Percentiles rank a stretch among this genome's conserved stretches.
Conservation (phyloP, 2,888 invertebrate genomes). For the Ochropacha duplaris region DNA sequence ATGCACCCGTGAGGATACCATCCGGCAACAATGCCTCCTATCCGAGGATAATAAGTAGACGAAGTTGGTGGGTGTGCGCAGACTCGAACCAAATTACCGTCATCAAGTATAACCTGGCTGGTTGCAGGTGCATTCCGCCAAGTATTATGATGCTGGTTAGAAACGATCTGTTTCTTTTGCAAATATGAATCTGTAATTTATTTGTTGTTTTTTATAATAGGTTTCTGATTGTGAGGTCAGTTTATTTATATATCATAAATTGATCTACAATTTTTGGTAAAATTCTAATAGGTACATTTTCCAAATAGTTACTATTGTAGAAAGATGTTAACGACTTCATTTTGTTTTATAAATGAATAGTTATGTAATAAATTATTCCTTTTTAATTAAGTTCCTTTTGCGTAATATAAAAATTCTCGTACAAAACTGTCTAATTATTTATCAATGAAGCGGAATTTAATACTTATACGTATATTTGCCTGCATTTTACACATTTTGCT, state of each 20-base stretch:
- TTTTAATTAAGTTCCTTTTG: too few relatives aligned
- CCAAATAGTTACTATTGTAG: too few relatives aligned
- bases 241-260: too few relatives aligned
- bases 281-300: too few relatives aligned
- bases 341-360: too few relatives aligned
- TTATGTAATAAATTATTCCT: too few relatives aligned
- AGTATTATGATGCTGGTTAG: slow-evolving; percentile 4
- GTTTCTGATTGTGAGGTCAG: background rate
- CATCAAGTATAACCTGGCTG: slow-evolving; percentile 43
- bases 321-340: too few relatives aligned
- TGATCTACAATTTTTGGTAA: too few relatives aligned
- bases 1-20: slow-evolving; percentile 35
- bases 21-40: slow-evolving; percentile 33
- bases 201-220: background rate
- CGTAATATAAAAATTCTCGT: too few relatives aligned
- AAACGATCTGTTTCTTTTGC: background rate
- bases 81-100: slow-evolving; percentile 54
- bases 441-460: too few relatives aligned
- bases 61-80: slow-evolving; percentile 43
- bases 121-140: slow-evolving; percentile 45
- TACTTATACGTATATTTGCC: too few relatives aligned
- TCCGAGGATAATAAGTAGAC: slow-evolving; percentile 43
- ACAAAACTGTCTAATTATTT: too few relatives aligned
- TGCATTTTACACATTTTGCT: background rate
- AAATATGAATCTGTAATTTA: slow-evolving; percentile 4